Percentiles rank a stretch among this genome's conserved stretches.
Evolutionary conservation across 2,113 vertebrate genomes (phyloP).

Genomic region (Opisthocomus hoazin): DNA sequence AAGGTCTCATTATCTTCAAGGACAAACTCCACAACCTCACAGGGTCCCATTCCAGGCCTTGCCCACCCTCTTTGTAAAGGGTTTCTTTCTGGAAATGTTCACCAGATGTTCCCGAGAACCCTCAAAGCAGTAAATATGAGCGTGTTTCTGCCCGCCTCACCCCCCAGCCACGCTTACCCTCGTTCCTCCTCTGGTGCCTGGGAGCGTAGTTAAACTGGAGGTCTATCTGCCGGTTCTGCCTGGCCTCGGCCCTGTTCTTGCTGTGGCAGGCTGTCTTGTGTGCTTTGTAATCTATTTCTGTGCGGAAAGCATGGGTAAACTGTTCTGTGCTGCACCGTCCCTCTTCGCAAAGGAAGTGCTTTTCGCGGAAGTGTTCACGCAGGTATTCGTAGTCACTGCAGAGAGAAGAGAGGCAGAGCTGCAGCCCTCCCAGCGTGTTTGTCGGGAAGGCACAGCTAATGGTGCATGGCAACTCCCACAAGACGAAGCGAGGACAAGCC

Average conservation of each 20-base stretch:
- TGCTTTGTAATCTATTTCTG: conserved; percentile 96
- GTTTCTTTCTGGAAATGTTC: background rate
- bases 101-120: background rate
- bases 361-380: conserved; percentile 92
- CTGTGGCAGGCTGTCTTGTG: conserved; percentile 92
- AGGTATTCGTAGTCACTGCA: conserved; percentile 89
- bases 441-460: no score
- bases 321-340: conserved; percentile 89
- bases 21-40: background rate
- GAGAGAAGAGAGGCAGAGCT: background rate
- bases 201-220: conserved; percentile 88
- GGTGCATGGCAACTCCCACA: rapidly evolving
- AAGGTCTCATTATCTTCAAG: background rate
- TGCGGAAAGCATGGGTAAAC: conserved; percentile 95
- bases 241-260: conserved; percentile 91
- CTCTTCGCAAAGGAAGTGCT: conserved; percentile 96
- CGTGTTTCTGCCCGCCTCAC: background rate
- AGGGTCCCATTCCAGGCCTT: background rate
- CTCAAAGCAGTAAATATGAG: rapidly evolving
- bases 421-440: background rate
- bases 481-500: background rate
- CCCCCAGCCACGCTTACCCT: conserved; percentile 69
- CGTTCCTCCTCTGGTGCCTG: conserved; percentile 80
- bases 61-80: background rate
- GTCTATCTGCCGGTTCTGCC: conserved; percentile 97